phyloP scores from a whole-genome alignment of 2,113 vertebrate species.

The Vulpes vulpes region DNA sequence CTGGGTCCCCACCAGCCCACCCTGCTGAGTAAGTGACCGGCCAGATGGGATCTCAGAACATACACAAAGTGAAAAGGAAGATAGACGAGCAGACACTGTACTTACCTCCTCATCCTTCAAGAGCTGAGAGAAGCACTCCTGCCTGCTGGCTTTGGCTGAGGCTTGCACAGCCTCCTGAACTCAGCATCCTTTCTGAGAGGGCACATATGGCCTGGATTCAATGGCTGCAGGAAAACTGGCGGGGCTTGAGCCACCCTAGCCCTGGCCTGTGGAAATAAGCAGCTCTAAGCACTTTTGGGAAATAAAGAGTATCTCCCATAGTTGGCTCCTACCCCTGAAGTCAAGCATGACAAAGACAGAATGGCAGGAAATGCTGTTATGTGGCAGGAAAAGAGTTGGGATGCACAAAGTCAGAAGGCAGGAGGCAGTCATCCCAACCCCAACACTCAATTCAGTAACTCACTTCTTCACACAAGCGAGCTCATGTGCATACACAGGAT shows the following conservation, averaged over 20 bases:
- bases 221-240: conserved; percentile 35
- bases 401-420: not conserved
- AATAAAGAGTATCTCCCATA: conserved; percentile 79
- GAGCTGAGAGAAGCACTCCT: not conserved
- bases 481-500: not conserved
- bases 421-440: not conserved
- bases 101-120: not conserved
- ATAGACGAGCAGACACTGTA: not conserved
- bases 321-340: conserved; percentile 79
- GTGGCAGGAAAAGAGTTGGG: conserved; percentile 69
- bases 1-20: not conserved
- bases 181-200: not conserved
- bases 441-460: not conserved
- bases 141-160: not conserved
- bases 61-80: not conserved
- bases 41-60: conserved; percentile 28
- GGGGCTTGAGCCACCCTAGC: conserved; percentile 79
- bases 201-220: not conserved
- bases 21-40: not conserved
- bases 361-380: conserved; percentile 72
- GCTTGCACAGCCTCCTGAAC: not conserved
- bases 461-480: not conserved
- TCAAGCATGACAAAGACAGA: conserved; percentile 83
- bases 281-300: conserved; percentile 83
- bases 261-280: conserved; percentile 71